Evolutionary conservation across 2,888 invertebrate genomes (phyloP).

Genomic region (Tetropium fuscum): DNA sequence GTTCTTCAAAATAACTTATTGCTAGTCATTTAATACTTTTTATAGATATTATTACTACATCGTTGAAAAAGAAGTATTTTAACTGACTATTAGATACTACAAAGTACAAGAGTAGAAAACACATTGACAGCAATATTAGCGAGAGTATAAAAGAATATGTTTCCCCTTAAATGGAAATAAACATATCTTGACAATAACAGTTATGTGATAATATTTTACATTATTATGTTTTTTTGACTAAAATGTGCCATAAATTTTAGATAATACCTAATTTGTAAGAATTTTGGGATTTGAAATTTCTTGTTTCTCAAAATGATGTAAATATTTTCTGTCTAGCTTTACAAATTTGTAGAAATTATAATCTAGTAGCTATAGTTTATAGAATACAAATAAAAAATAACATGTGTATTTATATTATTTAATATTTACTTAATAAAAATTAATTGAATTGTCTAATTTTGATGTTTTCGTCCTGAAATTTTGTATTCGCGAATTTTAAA

Average conservation of each 20-base stretch:
- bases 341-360: conserved; percentile 12
- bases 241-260: conserved; percentile 36
- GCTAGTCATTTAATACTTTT: conserved; percentile 48
- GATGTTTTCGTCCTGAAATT: too few species aligned
- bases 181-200: conserved; percentile 9
- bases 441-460: too few species aligned
- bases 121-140: not conserved
- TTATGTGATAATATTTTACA: conserved; percentile 27
- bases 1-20: conserved; percentile 46
- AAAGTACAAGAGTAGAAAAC: conserved; percentile 9
- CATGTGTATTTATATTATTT: conserved; percentile 33
- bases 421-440: conserved; percentile 20
- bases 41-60: conserved; percentile 9
- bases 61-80: conserved; percentile 23
- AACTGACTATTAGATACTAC: conserved; percentile 8
- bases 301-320: conserved; percentile 27
- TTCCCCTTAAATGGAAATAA: not conserved
- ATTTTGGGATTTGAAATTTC: conserved; percentile 15
- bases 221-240: conserved; percentile 18
- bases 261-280: conserved; percentile 19
- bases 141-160: too few species aligned
- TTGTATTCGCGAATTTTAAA: too few species aligned
- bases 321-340: conserved; percentile 30
- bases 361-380: conserved; percentile 7
- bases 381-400: conserved; percentile 18